Conservation (phyloP, 2,888 invertebrate genomes). For the Drosophila borealis region DNA sequence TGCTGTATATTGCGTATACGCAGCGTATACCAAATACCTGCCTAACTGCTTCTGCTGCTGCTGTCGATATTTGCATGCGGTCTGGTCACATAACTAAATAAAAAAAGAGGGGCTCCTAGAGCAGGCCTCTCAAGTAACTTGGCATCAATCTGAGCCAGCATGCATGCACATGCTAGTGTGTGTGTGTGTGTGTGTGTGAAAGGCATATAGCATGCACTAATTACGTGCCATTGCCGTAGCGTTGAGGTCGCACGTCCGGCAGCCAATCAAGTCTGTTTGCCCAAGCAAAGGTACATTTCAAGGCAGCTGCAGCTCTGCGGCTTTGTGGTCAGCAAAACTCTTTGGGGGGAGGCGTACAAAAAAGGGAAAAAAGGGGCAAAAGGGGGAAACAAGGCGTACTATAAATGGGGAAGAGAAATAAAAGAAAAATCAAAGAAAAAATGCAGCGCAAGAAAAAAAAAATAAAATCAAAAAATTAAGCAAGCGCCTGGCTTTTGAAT, state of each 20-base stretch:
- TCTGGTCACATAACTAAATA: slow-evolving; percentile 52
- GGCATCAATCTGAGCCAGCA: slow-evolving; percentile 55
- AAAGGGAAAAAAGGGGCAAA: background rate
- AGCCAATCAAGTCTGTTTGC: slow-evolving; percentile 70
- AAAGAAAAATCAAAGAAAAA: background rate
- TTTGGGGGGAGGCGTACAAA: slow-evolving; percentile 20
- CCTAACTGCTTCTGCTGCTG: slow-evolving; percentile 1
- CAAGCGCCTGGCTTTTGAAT: slow-evolving; percentile 45
- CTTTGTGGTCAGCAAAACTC: slow-evolving; percentile 59
- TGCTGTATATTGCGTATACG: slow-evolving; percentile 50
- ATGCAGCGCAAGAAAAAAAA: background rate
- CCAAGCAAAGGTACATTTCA: slow-evolving; percentile 60
- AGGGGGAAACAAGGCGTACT: too few species aligned
- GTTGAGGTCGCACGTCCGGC: slow-evolving; percentile 55
- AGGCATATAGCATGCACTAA: slow-evolving; percentile 51
- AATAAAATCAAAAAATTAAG: slow-evolving; percentile 52
- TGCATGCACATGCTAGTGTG: background rate
- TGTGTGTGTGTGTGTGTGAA: slow-evolving; percentile 21
- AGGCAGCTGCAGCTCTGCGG: slow-evolving; percentile 52
- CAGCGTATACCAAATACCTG: slow-evolving; percentile 29
- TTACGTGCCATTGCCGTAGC: slow-evolving; percentile 37
- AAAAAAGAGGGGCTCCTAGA: background rate
- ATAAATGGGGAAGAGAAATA: background rate
- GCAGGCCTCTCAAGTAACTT: slow-evolving; percentile 16
- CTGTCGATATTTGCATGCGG: slow-evolving; percentile 39